Conservation (phyloP, 1,140 invertebrate genomes). For the Micrasema longulum region DNA sequence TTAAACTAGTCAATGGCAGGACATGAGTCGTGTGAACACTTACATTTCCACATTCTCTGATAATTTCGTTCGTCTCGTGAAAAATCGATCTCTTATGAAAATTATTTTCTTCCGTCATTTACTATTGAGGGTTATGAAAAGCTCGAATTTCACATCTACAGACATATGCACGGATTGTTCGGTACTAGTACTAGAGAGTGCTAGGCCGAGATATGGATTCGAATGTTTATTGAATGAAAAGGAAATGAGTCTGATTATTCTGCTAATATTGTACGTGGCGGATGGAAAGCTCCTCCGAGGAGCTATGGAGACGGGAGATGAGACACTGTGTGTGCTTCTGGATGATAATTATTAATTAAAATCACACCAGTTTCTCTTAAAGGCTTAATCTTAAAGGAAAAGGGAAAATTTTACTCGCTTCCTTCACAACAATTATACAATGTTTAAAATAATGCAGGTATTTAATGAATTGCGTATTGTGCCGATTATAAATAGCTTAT, state of each 20-base stretch:
- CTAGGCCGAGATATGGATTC: conserved; percentile 45
- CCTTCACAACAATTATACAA: no score
- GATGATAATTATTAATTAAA: conserved; percentile 40
- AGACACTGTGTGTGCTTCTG: background rate
- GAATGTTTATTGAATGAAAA: conserved; percentile 51
- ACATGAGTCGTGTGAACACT: no score
- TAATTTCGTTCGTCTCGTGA: no score
- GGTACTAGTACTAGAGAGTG: conserved; percentile 23
- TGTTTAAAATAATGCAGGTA: no score
- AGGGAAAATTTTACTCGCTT: background rate
- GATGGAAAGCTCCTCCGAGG: background rate
- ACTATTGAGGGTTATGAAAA: no score
- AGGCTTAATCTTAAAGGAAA: conserved; percentile 11
- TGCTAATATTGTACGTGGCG: conserved; percentile 36
- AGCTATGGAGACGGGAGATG: conserved; percentile 6
- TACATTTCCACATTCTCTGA: no score
- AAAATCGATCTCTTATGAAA: no score
- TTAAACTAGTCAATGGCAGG: no score
- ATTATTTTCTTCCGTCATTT: no score
- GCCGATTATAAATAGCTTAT: no score
- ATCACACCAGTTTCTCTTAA: background rate
- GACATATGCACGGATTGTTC: conserved; percentile 32
- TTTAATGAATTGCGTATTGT: no score
- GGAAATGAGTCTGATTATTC: conserved; percentile 42
- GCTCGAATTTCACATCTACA: no score